phyloP scores from a whole-genome alignment of 2,113 vertebrate species.

The Orthonyx spaldingii region DNA sequence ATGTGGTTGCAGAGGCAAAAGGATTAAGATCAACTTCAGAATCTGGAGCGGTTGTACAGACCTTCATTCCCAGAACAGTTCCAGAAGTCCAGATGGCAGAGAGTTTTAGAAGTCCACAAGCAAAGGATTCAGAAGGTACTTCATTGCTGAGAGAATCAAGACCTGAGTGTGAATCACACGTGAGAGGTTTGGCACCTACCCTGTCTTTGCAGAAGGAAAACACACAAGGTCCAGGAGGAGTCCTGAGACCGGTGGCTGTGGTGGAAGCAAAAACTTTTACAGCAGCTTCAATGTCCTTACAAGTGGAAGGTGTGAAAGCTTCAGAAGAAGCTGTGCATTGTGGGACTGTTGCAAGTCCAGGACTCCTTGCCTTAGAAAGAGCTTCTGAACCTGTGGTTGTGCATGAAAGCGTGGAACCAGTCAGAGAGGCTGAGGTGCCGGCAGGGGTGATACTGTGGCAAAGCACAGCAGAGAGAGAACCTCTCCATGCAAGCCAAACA shows the following conservation, averaged over 20 bases:
- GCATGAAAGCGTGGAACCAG: not conserved
- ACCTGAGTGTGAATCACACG: not conserved
- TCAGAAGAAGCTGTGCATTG: not conserved
- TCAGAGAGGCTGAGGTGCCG: not conserved
- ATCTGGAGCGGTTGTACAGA: accelerated
- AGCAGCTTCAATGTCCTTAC: not conserved
- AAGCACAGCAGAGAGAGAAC: not conserved
- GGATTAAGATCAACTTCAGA: not conserved
- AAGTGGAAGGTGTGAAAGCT: not conserved
- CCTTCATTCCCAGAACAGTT: accelerated
- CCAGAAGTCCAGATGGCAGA: not conserved
- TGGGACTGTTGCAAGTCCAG: not conserved
- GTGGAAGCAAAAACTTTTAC: not conserved
- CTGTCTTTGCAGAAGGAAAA: not conserved
- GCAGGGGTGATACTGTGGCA: not conserved
- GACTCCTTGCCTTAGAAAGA: not conserved
- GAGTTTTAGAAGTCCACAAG: not conserved
- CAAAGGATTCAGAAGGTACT: not conserved
- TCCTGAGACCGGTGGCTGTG: not conserved
- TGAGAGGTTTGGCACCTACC: not conserved
- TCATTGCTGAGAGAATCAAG: not conserved
- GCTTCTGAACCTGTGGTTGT: not conserved
- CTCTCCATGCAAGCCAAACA: not conserved
- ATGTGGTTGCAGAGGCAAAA: not conserved
- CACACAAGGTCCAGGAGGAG: not conserved